These are phyloP conservation scores for Takifugu bimaculatus DNA, from an alignment of 2,113 vertebrate species.

Conservation along the genomic window DNA sequence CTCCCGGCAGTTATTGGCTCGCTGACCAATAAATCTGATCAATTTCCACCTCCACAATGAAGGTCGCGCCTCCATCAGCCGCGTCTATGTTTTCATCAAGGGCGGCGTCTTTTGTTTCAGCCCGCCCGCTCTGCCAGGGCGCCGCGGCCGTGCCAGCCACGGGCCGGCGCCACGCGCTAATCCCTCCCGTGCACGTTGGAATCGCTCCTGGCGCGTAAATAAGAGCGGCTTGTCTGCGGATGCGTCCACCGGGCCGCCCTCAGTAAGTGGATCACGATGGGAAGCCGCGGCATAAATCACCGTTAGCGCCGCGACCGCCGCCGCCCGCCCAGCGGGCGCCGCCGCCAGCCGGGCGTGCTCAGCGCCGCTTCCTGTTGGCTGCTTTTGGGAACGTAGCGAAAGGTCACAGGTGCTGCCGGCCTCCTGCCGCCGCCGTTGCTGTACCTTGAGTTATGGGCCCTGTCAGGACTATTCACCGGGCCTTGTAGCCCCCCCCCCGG, in stretches of 20 bases:
- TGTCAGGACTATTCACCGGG: slow-evolving; percentile 17
- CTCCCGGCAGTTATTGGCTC: too few relatives aligned
- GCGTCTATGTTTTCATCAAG: not conserved
- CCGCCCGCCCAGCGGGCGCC: slow-evolving; percentile 23
- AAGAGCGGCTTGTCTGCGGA: slow-evolving; percentile 25
- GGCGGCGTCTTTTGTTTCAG: not conserved
- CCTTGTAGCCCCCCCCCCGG: slow-evolving; percentile 17
- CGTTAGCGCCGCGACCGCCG: slow-evolving; percentile 28
- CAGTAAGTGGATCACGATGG: slow-evolving; percentile 33
- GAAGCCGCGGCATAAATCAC: slow-evolving; percentile 52
- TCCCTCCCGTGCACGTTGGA: slow-evolving; percentile 38
- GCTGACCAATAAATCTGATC: too few relatives aligned
- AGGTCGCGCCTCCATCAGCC: too few relatives aligned
- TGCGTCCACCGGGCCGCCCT: slow-evolving; percentile 26
- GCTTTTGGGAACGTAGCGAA: not conserved
- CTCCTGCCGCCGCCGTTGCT: slow-evolving; percentile 9
- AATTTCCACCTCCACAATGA: not conserved
- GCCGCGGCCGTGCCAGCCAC: slow-evolving; percentile 12
- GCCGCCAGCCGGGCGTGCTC: not conserved
- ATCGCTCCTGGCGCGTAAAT: slow-evolving; percentile 39
- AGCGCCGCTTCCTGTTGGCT: slow-evolving; percentile 3
- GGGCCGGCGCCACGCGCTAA: slow-evolving; percentile 16
- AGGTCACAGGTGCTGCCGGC: slow-evolving; percentile 22
- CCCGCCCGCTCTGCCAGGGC: not conserved
- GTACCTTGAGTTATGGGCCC: slow-evolving; percentile 35